Conservation (phyloP, 2,888 invertebrate genomes). For the Campoletis raptor region DNA sequence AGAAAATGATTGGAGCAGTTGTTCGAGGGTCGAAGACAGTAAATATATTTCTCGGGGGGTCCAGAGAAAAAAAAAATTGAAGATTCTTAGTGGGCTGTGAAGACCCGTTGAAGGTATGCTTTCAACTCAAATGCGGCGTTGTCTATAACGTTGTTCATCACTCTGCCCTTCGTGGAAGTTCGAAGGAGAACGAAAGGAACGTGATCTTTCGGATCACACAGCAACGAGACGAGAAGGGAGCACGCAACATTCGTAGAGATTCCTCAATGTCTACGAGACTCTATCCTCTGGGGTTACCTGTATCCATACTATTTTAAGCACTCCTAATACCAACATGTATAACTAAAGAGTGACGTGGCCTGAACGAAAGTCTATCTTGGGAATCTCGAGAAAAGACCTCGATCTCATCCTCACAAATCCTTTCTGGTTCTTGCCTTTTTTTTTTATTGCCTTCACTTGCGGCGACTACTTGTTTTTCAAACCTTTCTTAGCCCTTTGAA, state of each 20-base stretch:
- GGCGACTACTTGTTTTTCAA: neutral
- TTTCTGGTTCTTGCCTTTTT: constrained; percentile 18
- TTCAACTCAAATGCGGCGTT: constrained; percentile 17
- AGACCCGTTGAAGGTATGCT: constrained; percentile 30
- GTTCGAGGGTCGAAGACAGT: neutral
- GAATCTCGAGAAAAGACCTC: constrained; percentile 44
- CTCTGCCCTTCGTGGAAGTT: constrained; percentile 35
- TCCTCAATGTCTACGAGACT: constrained; percentile 72
- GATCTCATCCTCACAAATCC: constrained; percentile 39
- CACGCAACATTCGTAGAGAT: constrained; percentile 63
- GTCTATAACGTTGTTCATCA: constrained; percentile 19
- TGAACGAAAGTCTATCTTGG: constrained; percentile 32
- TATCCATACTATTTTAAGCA: constrained; percentile 21
- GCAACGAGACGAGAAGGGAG: constrained; percentile 36
- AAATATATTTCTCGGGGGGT: neutral
- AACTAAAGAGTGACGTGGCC: constrained; percentile 73
- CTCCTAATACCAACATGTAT: constrained; percentile 63
- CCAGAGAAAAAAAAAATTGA: neutral
- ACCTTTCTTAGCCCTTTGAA: constrained; percentile 17
- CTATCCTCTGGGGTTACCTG: constrained; percentile 35
- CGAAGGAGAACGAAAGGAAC: constrained; percentile 26
- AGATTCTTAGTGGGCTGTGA: constrained; percentile 8
- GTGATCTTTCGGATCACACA: constrained; percentile 36
- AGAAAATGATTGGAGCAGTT: neutral
- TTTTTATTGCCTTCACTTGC: constrained; percentile 2